Evolutionary conservation across 2,888 invertebrate species (phyloP).

Genomic region (Plemyria rubiginata): DNA sequence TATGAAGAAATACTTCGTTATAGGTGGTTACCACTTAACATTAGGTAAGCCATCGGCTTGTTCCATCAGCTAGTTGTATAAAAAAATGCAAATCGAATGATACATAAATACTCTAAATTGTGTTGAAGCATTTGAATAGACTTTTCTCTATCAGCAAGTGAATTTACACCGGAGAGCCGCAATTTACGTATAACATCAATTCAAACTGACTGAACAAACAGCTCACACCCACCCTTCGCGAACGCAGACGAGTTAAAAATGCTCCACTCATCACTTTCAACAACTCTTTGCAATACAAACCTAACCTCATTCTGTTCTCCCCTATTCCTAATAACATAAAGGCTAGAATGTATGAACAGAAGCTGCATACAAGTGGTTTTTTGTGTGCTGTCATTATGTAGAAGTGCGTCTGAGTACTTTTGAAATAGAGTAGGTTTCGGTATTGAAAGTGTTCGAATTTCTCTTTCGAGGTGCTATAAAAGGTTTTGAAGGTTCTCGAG

Average conservation of each 20-base stretch:
- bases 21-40: no score
- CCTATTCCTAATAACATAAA: constrained; percentile 17
- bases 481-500: constrained; percentile 39
- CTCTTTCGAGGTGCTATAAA: constrained; percentile 47
- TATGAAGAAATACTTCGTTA: no score
- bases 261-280: constrained; percentile 50
- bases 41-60: no score
- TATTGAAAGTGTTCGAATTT: constrained; percentile 42
- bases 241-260: constrained; percentile 49
- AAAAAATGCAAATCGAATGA: no score
- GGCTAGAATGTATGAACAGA: constrained; percentile 17
- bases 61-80: no score
- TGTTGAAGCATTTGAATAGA: no score
- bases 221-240: constrained; percentile 49
- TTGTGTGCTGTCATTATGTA: constrained; percentile 44
- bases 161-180: background rate
- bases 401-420: constrained; percentile 56
- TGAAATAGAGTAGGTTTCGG: constrained; percentile 33
- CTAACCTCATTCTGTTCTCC: constrained; percentile 28
- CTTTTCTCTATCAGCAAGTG: background rate
- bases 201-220: constrained; percentile 47
- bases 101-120: no score
- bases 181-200: background rate
- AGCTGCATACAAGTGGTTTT: constrained; percentile 12
- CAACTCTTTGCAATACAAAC: constrained; percentile 50